These are phyloP conservation scores for Aulostomus chinensis DNA, from an alignment of 2,797 vertebrate genomes.

Conservation along the genomic window DNA sequence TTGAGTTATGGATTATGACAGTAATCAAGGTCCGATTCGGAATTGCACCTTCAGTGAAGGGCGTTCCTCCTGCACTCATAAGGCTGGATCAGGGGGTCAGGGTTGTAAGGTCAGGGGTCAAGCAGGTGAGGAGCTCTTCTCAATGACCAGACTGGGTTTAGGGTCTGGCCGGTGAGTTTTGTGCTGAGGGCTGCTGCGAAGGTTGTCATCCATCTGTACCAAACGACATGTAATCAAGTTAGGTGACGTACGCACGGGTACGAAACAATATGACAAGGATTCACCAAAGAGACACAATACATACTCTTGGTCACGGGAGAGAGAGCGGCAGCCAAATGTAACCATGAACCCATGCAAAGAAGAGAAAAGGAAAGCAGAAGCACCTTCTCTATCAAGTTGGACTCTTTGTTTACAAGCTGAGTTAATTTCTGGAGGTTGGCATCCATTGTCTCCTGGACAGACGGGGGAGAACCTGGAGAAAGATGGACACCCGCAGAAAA, in stretches of 20 bases:
- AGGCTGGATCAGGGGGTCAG: slow-evolving; percentile 19
- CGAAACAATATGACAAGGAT: background rate
- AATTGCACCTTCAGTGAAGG: slow-evolving; percentile 15
- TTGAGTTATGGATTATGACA: slow-evolving; percentile 17
- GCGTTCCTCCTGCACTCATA: slow-evolving; percentile 8
- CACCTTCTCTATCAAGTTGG: slow-evolving; percentile 99
- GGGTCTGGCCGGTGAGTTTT: slow-evolving; percentile 86
- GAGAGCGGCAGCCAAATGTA: no score
- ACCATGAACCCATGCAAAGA: slow-evolving; percentile 51
- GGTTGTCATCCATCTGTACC: slow-evolving; percentile 96
- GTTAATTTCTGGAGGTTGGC: slow-evolving; percentile 99
- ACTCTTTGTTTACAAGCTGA: slow-evolving; percentile 99
- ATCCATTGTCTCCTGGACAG: slow-evolving; percentile 90
- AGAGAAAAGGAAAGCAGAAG: slow-evolving; percentile 70
- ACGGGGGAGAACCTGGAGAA: slow-evolving; percentile 81
- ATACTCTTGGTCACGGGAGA: no score
- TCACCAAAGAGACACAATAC: background rate
- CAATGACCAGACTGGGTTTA: slow-evolving; percentile 80
- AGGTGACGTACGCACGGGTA: background rate
- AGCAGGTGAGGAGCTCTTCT: slow-evolving; percentile 70
- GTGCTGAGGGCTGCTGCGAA: slow-evolving; percentile 96
- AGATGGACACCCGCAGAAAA: slow-evolving; percentile 26
- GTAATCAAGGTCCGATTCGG: slow-evolving; percentile 6
- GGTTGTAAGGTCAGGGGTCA: slow-evolving; percentile 27
- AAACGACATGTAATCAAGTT: slow-evolving; percentile 56